Evolutionary conservation across 2,113 vertebrate genomes (phyloP), one percentile per base, ranked within the genome.

Genomic region (Aythya baeri): DNA sequence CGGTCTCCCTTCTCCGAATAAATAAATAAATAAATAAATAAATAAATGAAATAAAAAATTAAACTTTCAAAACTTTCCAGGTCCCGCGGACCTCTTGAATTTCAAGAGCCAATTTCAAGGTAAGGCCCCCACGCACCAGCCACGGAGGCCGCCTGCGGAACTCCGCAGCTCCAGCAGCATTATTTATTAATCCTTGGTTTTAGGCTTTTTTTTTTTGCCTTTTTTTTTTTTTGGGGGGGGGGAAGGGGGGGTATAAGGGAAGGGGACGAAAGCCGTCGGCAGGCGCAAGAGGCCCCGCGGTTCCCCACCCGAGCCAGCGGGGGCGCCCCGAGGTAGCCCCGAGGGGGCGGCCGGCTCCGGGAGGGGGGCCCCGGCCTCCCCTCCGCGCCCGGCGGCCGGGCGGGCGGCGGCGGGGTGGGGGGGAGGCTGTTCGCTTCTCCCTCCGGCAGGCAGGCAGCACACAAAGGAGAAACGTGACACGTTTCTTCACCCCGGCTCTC

Each of bases 21-120:
- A 44, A 44, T 44, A 44, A 44, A 44, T 8, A 44, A 46, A 46
- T 44, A 46, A 49, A 49, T 49, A 49, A 21, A 49, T 49, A 49
- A 49, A 49, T 46, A 49, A 49, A 49, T 49, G 10, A 49, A 49
- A 79, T 50, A 86, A 81, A 27, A 36, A 88, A 86, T 11, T 68
- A 89, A 63, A 97, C 92, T 97, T 97, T 92, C 71, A 77, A 88
- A 89, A 92, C 84, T 96, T 94, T 87, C 54, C 62, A 38, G 9
- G 31, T 72, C 76, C n/a, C 5, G 8, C 84, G 83, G 81, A 82
- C 32, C 26, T 65, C 29, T 36, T 23, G 57, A 93, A 86, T 73
- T 72, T 68, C 76, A 90, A 91, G 54, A 91, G 72, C 77, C 66
- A 59, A 49, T 78, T 82, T 67, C 68, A 55, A n/a, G 32, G 5